Evolutionary conservation across 1,140 invertebrate genomes (phyloP).

Genomic region (Camponotus floridanus): DNA sequence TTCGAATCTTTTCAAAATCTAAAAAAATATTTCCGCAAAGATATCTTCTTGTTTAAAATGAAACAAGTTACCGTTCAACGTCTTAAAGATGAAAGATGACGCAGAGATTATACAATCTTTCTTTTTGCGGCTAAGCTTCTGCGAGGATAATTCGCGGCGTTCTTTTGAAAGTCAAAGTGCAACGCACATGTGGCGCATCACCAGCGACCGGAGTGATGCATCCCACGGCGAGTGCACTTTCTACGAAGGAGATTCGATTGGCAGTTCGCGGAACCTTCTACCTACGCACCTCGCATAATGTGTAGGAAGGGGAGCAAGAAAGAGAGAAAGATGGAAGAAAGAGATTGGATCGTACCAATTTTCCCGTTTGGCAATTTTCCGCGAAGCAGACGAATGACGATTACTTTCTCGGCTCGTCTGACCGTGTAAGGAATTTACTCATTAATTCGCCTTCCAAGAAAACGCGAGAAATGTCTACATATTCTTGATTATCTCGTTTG

Average conservation of each 20-base stretch:
- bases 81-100: background rate
- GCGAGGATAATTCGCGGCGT: constrained; percentile 13
- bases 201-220: constrained; percentile 27
- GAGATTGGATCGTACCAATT: constrained; percentile 36
- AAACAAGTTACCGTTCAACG: background rate
- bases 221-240: constrained; percentile 22
- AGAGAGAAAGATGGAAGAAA: background rate
- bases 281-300: constrained; percentile 54
- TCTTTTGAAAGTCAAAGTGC: constrained; percentile 30
- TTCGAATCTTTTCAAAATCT: background rate
- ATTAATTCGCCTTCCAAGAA: constrained; percentile 10
- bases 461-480: background rate
- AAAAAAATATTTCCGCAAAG: background rate
- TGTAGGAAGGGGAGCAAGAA: constrained; percentile 36
- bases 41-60: too few species aligned
- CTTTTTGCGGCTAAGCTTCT: background rate
- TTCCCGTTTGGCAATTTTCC: constrained; percentile 48
- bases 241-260: constrained; percentile 65
- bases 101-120: background rate
- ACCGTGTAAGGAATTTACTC: constrained; percentile 57
- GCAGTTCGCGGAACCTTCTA: constrained; percentile 47
- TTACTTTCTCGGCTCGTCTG: constrained; percentile 44
- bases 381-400: constrained; percentile 19
- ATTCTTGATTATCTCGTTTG: constrained; percentile 27
- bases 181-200: constrained; percentile 21